Conservation (phyloP, 2,797 vertebrate genomes). For the Megaceryle alcyon region DNA sequence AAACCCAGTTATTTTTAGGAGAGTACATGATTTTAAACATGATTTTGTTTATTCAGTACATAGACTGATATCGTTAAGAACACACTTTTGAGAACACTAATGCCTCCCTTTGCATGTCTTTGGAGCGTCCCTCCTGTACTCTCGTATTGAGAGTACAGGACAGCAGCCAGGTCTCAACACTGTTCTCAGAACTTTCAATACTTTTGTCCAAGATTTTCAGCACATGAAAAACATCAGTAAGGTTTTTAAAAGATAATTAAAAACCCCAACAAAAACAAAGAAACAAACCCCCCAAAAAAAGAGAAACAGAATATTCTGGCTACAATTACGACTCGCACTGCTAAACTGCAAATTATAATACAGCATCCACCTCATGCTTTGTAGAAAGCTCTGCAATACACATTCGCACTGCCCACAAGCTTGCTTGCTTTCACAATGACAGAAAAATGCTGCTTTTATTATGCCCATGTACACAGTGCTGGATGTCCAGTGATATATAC, state of each 20-base stretch:
- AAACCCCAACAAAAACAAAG: neutral
- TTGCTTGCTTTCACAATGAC: slow-evolving; percentile 47
- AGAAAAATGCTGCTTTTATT: slow-evolving; percentile 34
- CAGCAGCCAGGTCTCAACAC: neutral
- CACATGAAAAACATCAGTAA: neutral
- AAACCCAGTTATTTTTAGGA: neutral
- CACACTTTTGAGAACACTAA: neutral
- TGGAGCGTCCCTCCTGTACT: neutral
- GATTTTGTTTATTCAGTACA: neutral
- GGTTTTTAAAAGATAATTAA: neutral
- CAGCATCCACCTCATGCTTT: slow-evolving; percentile 60
- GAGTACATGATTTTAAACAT: neutral
- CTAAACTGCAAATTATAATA: slow-evolving; percentile 49
- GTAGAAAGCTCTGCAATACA: slow-evolving; percentile 57
- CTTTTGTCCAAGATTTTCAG: neutral
- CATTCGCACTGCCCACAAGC: slow-evolving; percentile 53
- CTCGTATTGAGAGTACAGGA: neutral
- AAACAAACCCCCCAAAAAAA: no score
- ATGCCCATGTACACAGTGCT: neutral
- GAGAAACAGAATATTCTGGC: neutral
- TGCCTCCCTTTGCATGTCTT: neutral
- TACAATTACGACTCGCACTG: neutral
- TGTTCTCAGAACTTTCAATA: neutral
- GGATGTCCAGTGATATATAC: slow-evolving; percentile 21
- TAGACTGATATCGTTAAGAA: neutral